These are phyloP conservation scores for Neodiprion virginianus DNA, from an alignment of 1,140 invertebrate genomes.

Conservation along the genomic window DNA sequence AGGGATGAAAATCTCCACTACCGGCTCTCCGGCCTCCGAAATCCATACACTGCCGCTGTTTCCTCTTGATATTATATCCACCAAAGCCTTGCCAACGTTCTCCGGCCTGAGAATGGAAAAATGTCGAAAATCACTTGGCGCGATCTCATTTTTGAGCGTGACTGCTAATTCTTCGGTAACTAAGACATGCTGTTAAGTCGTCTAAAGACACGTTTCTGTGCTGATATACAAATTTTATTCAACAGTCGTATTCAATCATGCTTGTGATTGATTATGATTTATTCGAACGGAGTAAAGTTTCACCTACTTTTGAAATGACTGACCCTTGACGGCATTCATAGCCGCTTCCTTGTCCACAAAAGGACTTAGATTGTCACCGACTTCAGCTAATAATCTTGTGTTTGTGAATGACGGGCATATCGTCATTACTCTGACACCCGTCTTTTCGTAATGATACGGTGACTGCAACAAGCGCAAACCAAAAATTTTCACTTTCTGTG, in stretches of 20 bases:
- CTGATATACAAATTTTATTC: no score
- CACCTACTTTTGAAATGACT: no score
- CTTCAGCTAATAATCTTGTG: slow-evolving; percentile 43
- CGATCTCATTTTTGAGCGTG: no score
- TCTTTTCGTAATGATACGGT: slow-evolving; percentile 21
- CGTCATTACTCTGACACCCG: slow-evolving; percentile 60
- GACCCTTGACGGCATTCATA: slow-evolving; percentile 26
- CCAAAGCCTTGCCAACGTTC: slow-evolving; percentile 48
- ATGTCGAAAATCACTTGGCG: slow-evolving; percentile 21
- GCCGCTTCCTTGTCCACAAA: no score
- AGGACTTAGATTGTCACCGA: slow-evolving; percentile 32
- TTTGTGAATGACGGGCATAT: slow-evolving; percentile 61
- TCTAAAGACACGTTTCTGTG: not conserved
- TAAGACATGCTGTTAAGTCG: not conserved
- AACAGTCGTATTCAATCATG: not conserved
- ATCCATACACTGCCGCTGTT: slow-evolving; percentile 54
- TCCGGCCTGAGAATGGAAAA: slow-evolving; percentile 40
- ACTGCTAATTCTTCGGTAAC: not conserved
- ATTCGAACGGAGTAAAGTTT: not conserved
- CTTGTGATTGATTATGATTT: not conserved
- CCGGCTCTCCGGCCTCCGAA: slow-evolving; percentile 46
- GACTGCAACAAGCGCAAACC: not conserved
- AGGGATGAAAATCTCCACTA: no score
- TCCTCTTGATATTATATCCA: slow-evolving; percentile 49
- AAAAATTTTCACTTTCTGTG: not conserved